Evolutionary conservation across 2,797 vertebrate species (phyloP).

Genomic region (Onychomys arenicola): DNA sequence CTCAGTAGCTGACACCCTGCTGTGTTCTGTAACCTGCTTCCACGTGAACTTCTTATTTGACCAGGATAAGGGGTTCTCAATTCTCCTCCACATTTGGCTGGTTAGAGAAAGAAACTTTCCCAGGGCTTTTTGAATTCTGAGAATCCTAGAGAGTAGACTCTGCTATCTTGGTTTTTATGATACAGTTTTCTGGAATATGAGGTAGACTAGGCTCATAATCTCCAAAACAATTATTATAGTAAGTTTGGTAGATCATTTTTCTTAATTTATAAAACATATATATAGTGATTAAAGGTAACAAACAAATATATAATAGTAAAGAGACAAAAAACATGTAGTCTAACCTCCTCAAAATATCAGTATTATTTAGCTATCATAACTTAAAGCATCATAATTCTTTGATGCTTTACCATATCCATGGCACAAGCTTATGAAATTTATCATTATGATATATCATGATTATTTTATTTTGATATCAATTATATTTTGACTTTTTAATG

Average conservation of each 20-base stretch:
- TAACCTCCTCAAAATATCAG: background rate
- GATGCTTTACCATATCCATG: background rate
- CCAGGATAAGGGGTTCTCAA: background rate
- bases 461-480: slow-evolving; percentile 1
- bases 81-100: background rate
- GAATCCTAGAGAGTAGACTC: background rate
- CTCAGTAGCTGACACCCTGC: accelerated
- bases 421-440: background rate
- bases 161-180: background rate
- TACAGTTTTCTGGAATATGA: background rate
- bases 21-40: background rate
- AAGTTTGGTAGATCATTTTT: background rate
- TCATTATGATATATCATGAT: background rate
- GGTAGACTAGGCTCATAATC: background rate
- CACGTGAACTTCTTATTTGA: background rate
- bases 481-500: slow-evolving; percentile 23
- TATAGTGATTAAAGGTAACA: slow-evolving; percentile 4
- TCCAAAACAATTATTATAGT: background rate
- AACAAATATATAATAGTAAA: slow-evolving; percentile 3
- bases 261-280: slow-evolving; percentile 2
- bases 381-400: background rate
- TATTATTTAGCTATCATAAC: background rate
- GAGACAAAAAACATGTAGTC: background rate
- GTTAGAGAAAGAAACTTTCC: background rate
- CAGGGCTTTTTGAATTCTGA: background rate